These are phyloP conservation scores for Hippocampus kuda DNA, from an alignment of 2,797 vertebrate genomes.

Conservation along the genomic window DNA sequence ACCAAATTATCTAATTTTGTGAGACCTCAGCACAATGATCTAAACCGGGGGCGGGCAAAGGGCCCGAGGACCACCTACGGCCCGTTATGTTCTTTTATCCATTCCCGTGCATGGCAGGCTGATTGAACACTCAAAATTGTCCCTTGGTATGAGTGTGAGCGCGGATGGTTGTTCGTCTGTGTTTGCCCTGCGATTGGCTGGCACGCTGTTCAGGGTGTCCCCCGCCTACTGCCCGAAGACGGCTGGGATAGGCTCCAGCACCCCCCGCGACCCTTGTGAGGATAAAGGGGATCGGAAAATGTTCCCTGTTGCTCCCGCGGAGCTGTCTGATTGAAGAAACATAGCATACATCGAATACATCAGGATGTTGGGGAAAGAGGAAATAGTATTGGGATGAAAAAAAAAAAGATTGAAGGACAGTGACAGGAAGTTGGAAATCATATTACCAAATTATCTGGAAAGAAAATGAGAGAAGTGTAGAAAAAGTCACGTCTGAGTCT, in stretches of 20 bases:
- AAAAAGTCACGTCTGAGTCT: slow-evolving; percentile 18
- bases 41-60: background rate
- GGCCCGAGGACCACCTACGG: too few species aligned
- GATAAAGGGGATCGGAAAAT: too few species aligned
- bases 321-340: slow-evolving; percentile 49
- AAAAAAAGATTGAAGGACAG: slow-evolving; percentile 14
- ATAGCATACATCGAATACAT: slow-evolving; percentile 13
- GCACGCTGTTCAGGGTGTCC: too few species aligned
- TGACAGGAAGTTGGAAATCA: slow-evolving; percentile 21
- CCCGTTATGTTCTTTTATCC: too few species aligned
- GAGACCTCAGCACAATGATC: background rate
- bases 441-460: slow-evolving; percentile 23
- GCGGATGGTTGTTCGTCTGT: too few species aligned
- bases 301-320: slow-evolving; percentile 34
- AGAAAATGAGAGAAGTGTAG: slow-evolving; percentile 20
- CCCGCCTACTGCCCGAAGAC: too few species aligned
- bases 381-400: slow-evolving; percentile 5
- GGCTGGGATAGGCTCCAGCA: too few species aligned
- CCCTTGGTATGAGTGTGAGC: too few species aligned
- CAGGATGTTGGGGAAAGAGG: background rate
- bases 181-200: too few species aligned
- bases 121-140: too few species aligned
- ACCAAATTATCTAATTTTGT: background rate
- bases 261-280: too few species aligned
- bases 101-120: too few species aligned